These are phyloP conservation scores for Dolichopus griseipennis DNA, from an alignment of 2,888 invertebrate genomes.

Conservation along the genomic window DNA sequence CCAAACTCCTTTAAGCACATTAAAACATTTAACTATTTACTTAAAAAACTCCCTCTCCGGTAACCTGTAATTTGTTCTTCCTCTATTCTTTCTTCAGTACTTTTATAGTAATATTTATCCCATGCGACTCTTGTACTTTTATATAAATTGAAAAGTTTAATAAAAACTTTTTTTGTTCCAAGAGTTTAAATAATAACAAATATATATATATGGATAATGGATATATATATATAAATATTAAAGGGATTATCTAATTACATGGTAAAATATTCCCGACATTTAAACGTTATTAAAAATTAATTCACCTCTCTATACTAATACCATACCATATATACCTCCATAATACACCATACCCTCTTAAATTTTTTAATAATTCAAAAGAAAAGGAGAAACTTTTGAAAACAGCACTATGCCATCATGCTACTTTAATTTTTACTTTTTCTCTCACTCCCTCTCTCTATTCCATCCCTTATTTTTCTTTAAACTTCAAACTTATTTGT, in stretches of 20 bases:
- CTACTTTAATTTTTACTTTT: background rate
- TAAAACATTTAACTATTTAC: background rate
- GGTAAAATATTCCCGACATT: background rate
- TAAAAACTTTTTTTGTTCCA: background rate
- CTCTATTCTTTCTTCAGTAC: background rate
- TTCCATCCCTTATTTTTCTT: no score
- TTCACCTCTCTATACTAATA: background rate
- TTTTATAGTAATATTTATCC: background rate
- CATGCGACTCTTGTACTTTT: background rate
- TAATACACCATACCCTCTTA: background rate
- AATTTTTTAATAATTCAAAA: background rate
- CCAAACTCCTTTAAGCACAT: background rate
- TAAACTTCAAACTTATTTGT: no score
- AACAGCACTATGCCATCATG: background rate
- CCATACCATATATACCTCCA: background rate
- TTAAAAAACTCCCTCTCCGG: background rate
- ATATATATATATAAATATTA: background rate
- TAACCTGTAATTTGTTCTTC: background rate
- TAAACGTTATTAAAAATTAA: slow-evolving; percentile 4
- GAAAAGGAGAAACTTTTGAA: background rate
- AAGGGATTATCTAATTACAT: slow-evolving; percentile 4
- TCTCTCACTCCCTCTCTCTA: background rate
- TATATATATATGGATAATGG: background rate
- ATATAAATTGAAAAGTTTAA: slow-evolving; percentile 3
- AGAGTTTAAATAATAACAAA: background rate